Conservation (phyloP, 2,888 invertebrate species). For the Flexamia atlantica region DNA sequence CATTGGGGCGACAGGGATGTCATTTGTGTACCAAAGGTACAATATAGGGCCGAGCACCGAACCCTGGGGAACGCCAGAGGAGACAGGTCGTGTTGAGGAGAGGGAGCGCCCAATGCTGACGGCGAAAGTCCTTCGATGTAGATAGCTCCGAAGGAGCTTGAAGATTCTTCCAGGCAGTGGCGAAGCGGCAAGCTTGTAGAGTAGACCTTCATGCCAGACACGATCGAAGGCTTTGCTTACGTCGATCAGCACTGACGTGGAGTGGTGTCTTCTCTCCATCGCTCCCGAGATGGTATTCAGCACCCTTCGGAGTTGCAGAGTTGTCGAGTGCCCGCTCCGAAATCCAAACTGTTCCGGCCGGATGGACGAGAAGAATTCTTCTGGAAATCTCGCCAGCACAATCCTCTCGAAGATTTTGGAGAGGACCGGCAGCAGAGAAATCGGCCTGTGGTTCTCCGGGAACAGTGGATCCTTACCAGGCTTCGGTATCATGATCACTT, state of each 20-base stretch:
- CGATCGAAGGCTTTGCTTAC: slow-evolving; percentile 72
- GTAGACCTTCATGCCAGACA: slow-evolving; percentile 72
- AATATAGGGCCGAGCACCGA: too few relatives aligned
- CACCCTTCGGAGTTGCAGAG: slow-evolving; percentile 70
- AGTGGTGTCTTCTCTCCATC: slow-evolving; percentile 69
- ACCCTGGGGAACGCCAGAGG: slow-evolving; percentile 48
- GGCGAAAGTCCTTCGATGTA: neutral
- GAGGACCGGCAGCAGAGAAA: too few relatives aligned
- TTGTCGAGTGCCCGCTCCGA: too few relatives aligned
- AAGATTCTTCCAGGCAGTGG: too few relatives aligned
- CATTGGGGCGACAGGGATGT: too few relatives aligned
- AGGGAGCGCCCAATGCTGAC: neutral
- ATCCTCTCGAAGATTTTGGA: too few relatives aligned
- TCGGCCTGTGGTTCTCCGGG: too few relatives aligned
- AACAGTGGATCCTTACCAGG: too few relatives aligned
- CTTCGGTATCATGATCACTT: slow-evolving; percentile 66
- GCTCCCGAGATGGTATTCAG: slow-evolving; percentile 68
- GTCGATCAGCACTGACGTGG: too few relatives aligned
- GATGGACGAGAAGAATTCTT: slow-evolving; percentile 64
- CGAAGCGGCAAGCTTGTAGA: slow-evolving; percentile 69
- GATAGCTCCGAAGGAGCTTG: neutral
- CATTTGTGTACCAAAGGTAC: too few relatives aligned
- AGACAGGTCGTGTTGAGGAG: neutral
- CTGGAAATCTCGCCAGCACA: too few relatives aligned
- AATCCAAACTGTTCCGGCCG: slow-evolving; percentile 71